Base-by-base conservation (phyloP, 1,140 invertebrate genomes). In the Saccostrea cuccullata region DNA sequence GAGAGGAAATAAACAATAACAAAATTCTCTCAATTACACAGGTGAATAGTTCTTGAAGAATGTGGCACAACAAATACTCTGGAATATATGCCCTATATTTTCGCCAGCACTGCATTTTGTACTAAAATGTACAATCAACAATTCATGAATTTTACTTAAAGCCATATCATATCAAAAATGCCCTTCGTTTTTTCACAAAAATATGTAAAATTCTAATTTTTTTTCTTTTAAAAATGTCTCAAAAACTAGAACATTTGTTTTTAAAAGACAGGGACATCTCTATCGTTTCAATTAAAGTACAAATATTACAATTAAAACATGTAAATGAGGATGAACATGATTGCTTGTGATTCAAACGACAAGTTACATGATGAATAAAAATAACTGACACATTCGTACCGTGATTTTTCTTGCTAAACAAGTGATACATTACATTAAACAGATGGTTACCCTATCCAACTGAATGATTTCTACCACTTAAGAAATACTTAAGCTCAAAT, bases 61-160 rank as follows among this genome's bases (percentile, higher is more conserved):
- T 64, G n/a, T 64, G n/a, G 17, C 58, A 64, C 58, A 64, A 64
- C 58, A 20, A n/a, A 64, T n/a, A 64, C 17, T 64, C 17, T 20
- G 58, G 70, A 77, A 77, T 20, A 77, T 3, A 77, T 77, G 70
- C 70, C 70, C 70, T 77, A 77, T 77, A 77, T 77, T 77, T 26
- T 77, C 70, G 70, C 70, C 70, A 77, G 70, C 70, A 77, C 70
- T 77, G 70, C 70, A 77, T 13, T 17, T 36, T 77, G 70, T 77
- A 77, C 70, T 77, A 20, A 64, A 30, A 30, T 77, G 70, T 77
- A 77, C 70, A 77, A 77, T 77, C 26, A 30, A 77, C 70, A 77
- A 77, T 36, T 36, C 30, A 36, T 36, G 30, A 36, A 36, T 30
- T 36, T 77, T 77, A 77, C 26, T 15, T 36, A 64, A 6, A 15